Conservation (phyloP, 1,140 invertebrate species). For the Bicyclus anynana region DNA sequence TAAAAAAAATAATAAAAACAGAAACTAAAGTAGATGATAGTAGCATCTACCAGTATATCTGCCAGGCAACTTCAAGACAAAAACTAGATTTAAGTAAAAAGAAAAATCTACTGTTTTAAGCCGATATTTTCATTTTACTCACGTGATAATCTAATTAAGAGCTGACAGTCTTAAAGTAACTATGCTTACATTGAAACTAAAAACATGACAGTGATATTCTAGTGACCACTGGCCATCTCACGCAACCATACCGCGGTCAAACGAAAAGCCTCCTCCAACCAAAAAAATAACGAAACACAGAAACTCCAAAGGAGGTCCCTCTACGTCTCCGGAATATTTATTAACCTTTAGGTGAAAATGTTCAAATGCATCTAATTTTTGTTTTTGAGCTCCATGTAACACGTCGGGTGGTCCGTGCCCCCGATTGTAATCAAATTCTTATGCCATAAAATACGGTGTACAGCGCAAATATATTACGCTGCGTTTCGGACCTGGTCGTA, state of each 20-base stretch:
- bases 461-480: background rate
- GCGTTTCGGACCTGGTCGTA: background rate
- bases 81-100: too few relatives aligned
- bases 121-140: too few relatives aligned
- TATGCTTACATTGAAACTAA: too few relatives aligned
- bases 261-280: background rate
- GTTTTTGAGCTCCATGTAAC: conserved; percentile 35
- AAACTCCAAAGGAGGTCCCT: conserved; percentile 20
- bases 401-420: conserved; percentile 45
- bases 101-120: too few relatives aligned
- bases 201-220: too few relatives aligned
- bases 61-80: too few relatives aligned
- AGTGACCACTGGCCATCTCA: too few relatives aligned
- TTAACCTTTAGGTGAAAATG: conserved; percentile 30
- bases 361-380: conserved; percentile 35
- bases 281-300: conserved; percentile 8
- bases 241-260: background rate
- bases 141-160: too few relatives aligned
- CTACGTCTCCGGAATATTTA: conserved; percentile 38
- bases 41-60: too few relatives aligned
- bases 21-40: too few relatives aligned
- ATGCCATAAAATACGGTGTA: background rate
- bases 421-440: conserved; percentile 38
- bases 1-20: too few relatives aligned
- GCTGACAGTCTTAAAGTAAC: too few relatives aligned